Base-by-base conservation (phyloP, 2,888 invertebrate genomes). In the Clivina fossor region DNA sequence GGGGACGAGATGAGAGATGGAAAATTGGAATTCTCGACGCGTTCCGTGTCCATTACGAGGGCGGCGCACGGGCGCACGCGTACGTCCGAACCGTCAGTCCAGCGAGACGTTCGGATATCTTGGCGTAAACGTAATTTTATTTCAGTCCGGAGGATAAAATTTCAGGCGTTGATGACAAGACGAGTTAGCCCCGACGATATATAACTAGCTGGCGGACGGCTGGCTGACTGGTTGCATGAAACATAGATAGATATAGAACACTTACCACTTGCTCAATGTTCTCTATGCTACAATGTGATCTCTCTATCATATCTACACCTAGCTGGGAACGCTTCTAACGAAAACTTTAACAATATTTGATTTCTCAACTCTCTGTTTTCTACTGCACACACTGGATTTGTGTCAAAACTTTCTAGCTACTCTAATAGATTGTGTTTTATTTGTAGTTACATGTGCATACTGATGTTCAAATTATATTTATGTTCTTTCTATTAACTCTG, bases 171-270 rank as follows among this genome's bases (percentile, higher is more conserved):
- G 47, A 33, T 33, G 33, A 47, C 48, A 37, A 37, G 48, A 24
- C 15, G 48, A 48, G 48, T 48, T 48, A 48, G 26, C 37, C 16
- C 48, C 13, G 26, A 48, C 48, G 48, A 48, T 48, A 26, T 26
- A 30, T 30, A 9, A 9, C n/a, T 30, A 13, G 30, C 9, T 30
- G 4, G 30, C n/a, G 11, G 9, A 4, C 30, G n/a, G n/a, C n/a
- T n/a, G n/a, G n/a, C n/a, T n/a, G n/a, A n/a, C n/a, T n/a, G n/a
- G 30, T 11, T 2, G 30, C 30, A 2, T 30, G 30, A 9, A 3
- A 30, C 4, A 30, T 11, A 26, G 5, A 26, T 8, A 26, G 5
- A 26, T 8, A 26, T 8, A 26, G 5, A 26, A 5, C 5, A 26
- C 26, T 11, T 3, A 9, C 9, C 30, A 30, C 13, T 11, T 30